These are phyloP conservation scores for Falcaria lacertinaria DNA, from an alignment of 2,888 invertebrate species.

Conservation along the genomic window DNA sequence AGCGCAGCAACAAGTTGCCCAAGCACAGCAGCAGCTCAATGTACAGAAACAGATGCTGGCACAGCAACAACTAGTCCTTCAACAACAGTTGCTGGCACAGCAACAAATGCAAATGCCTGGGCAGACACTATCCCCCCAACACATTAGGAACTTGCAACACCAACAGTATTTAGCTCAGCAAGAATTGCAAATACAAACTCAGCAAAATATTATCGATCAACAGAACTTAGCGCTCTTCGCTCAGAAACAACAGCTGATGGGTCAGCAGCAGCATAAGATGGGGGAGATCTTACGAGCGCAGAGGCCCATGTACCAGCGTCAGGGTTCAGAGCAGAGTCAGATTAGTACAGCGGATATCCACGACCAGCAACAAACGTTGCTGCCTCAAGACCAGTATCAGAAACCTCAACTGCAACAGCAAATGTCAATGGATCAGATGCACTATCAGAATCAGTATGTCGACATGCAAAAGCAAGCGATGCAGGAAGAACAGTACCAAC, in stretches of 20 bases:
- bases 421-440: slow-evolving; percentile 62
- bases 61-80: slow-evolving; percentile 70
- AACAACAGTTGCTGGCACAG: slow-evolving; percentile 69
- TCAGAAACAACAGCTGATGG: slow-evolving; percentile 73
- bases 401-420: slow-evolving; percentile 56
- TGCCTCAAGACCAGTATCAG: slow-evolving; percentile 42
- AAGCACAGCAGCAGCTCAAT: slow-evolving; percentile 70
- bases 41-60: slow-evolving; percentile 72
- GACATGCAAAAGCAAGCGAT: slow-evolving; percentile 51
- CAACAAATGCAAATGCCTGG: slow-evolving; percentile 67
- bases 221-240: slow-evolving; percentile 74
- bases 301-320: slow-evolving; percentile 63
- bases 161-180: slow-evolving; percentile 77
- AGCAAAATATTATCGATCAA: slow-evolving; percentile 79
- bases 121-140: slow-evolving; percentile 70
- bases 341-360: slow-evolving; percentile 57
- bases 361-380: slow-evolving; percentile 41
- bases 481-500: slow-evolving; percentile 62
- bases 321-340: slow-evolving; percentile 70
- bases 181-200: slow-evolving; percentile 71
- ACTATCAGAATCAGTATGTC: slow-evolving; percentile 48
- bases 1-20: slow-evolving; percentile 65
- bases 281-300: slow-evolving; percentile 61
- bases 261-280: slow-evolving; percentile 74
- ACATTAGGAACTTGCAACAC: slow-evolving; percentile 62